A percentile compares a stretch with the other conserved stretches of the same genome.
Evolutionary conservation across 2,888 invertebrate genomes (phyloP).

Genomic region (Halocaridina rubra): DNA sequence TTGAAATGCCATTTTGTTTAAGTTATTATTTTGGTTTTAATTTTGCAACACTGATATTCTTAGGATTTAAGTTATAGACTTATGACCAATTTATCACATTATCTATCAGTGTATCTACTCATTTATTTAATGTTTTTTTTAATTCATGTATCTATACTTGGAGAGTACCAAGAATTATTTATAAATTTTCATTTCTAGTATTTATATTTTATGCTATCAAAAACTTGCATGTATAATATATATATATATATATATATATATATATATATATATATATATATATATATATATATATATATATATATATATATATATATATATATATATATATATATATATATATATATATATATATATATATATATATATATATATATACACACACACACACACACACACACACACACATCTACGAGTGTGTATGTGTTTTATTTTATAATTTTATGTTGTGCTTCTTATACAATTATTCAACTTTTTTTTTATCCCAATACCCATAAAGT

Average conservation of each 20-base stretch:
- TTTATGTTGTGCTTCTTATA: too few relatives aligned
- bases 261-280: slow-evolving; percentile 24
- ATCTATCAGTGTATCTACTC: too few relatives aligned
- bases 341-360: slow-evolving; percentile 9
- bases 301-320: background rate
- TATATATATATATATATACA: background rate
- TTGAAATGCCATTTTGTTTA: background rate
- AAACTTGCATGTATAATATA: background rate
- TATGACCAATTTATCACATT: too few relatives aligned
- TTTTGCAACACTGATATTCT: background rate
- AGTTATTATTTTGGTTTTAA: background rate
- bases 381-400: background rate
- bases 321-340: background rate
- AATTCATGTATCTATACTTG: too few relatives aligned
- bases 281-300: slow-evolving; percentile 21
- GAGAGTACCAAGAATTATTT: too few relatives aligned
- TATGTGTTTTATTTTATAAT: background rate
- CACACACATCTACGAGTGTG: background rate
- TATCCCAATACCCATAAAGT: too few relatives aligned
- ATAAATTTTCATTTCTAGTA: too few relatives aligned
- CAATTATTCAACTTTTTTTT: too few relatives aligned
- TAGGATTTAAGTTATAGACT: too few relatives aligned
- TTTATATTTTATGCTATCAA: background rate
- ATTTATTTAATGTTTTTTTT: too few relatives aligned
- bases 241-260: slow-evolving; percentile 28